Conservation (phyloP, 2,888 invertebrate genomes). For the Anthoptus insignis region DNA sequence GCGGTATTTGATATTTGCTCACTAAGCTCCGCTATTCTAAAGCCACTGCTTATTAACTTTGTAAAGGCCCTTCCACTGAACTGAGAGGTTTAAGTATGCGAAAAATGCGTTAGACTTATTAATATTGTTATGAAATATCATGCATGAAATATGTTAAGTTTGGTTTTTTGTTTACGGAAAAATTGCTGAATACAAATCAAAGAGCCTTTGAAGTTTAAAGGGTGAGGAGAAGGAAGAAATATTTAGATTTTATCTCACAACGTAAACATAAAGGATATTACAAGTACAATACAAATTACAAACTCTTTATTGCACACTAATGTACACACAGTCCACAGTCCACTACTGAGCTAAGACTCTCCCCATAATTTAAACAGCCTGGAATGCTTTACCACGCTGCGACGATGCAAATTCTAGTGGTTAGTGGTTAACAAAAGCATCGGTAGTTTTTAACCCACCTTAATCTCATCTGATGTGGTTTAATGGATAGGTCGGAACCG, state of each 20-base stretch:
- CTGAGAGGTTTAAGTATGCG: slow-evolving; percentile 5
- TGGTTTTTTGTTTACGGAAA: neutral
- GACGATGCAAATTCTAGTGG: no score
- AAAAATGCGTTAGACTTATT: neutral
- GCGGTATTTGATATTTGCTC: slow-evolving; percentile 8
- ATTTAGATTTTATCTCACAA: neutral
- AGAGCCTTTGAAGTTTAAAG: neutral
- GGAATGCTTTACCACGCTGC: no score
- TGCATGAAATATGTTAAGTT: neutral
- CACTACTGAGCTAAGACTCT: no score
- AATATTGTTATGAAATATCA: neutral
- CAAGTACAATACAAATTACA: no score
- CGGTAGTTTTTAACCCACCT: no score
- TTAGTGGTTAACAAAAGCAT: no score
- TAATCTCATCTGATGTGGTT: no score
- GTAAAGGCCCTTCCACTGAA: slow-evolving; percentile 8
- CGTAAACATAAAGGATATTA: no score
- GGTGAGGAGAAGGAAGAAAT: neutral
- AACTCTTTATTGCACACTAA: no score
- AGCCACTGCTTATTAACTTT: slow-evolving; percentile 46
- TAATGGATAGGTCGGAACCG: no score
- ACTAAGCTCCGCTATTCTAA: slow-evolving; percentile 12
- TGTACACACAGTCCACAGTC: no score
- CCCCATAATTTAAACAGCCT: no score
- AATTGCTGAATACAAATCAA: neutral